A percentile compares a stretch with the other conserved stretches of the same genome.
These are phyloP conservation scores for Pseudorasbora parva DNA, from an alignment of 2,113 vertebrate genomes.

Conservation along the genomic window DNA sequence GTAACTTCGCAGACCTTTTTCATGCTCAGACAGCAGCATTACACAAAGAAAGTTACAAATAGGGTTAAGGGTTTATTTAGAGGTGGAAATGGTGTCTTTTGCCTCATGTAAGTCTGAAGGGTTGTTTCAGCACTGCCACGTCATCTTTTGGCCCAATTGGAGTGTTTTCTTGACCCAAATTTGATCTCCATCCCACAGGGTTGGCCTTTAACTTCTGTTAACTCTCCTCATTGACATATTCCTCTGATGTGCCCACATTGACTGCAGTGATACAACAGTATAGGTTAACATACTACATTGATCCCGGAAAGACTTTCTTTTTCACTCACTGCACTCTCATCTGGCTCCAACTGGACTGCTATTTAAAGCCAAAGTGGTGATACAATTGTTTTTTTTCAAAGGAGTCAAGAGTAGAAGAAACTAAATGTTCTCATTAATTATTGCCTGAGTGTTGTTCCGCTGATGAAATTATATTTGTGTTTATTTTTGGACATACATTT, in stretches of 20 bases:
- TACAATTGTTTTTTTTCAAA: constrained; percentile 6
- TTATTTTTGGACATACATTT: neutral
- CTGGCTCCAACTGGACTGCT: constrained; percentile 46
- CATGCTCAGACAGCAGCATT: too few relatives aligned
- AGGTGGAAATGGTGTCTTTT: neutral
- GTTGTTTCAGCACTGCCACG: constrained; percentile 57
- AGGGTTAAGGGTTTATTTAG: constrained; percentile 20
- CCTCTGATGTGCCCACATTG: constrained; percentile 73
- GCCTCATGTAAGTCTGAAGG: neutral
- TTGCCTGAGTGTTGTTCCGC: neutral
- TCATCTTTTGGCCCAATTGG: constrained; percentile 73
- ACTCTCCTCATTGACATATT: constrained; percentile 67
- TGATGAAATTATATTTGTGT: neutral
- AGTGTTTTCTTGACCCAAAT: constrained; percentile 73
- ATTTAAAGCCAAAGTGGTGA: constrained; percentile 61
- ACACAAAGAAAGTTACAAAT: neutral
- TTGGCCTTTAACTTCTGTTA: constrained; percentile 71
- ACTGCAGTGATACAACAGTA: constrained; percentile 73
- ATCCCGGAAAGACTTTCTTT: constrained; percentile 61
- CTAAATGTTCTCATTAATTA: constrained; percentile 7
- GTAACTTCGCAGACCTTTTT: too few relatives aligned
- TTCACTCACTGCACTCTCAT: constrained; percentile 55
- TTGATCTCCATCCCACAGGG: constrained; percentile 67
- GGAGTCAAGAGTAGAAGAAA: constrained; percentile 16
- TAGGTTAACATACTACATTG: constrained; percentile 73